Conservation (phyloP, 23 tunicate genomes). For the Diplosoma virens region DNA sequence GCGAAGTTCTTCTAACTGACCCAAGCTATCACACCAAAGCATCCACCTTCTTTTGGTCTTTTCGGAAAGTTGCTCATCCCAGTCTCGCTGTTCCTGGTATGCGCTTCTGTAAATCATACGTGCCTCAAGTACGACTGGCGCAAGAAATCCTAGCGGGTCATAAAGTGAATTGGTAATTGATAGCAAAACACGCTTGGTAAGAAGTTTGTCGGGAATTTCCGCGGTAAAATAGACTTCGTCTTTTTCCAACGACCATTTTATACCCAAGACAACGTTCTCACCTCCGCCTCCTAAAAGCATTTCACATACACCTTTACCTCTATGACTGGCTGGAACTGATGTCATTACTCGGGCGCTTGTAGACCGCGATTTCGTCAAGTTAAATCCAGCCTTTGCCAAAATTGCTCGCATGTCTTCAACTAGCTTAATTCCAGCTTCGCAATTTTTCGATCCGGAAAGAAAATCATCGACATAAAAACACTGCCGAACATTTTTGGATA, state of each 20-base stretch:
- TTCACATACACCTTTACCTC: not conserved
- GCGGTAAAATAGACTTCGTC: not conserved
- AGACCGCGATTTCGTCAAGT: slow-evolving; percentile 8
- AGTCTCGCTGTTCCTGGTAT: not conserved
- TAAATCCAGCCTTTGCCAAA: slow-evolving; percentile 12
- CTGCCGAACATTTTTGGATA: not conserved
- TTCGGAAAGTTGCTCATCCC: slow-evolving; percentile 22
- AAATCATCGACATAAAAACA: slow-evolving; percentile 42
- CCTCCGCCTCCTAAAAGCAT: not conserved
- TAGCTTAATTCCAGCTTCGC: not conserved
- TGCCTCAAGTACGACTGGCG: slow-evolving; percentile 19
- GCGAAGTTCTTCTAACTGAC: not conserved
- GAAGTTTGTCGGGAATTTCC: not conserved
- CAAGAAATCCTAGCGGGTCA: slow-evolving; percentile 34
- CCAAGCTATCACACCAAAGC: not conserved
- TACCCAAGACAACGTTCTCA: not conserved
- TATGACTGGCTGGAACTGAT: slow-evolving; percentile 5
- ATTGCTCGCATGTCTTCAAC: not conserved
- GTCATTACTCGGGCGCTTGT: not conserved
- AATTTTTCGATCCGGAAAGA: not conserved
- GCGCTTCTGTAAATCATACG: not conserved
- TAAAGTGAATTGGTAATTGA: slow-evolving; percentile 13
- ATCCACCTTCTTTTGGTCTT: not conserved
- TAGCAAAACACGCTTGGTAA: slow-evolving; percentile 21
- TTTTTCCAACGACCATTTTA: not conserved